A percentile compares a stretch with the other conserved stretches of the same genome.
Evolutionary conservation across 2,113 vertebrate genomes (phyloP).

Genomic region (Lutjanus erythropterus): DNA sequence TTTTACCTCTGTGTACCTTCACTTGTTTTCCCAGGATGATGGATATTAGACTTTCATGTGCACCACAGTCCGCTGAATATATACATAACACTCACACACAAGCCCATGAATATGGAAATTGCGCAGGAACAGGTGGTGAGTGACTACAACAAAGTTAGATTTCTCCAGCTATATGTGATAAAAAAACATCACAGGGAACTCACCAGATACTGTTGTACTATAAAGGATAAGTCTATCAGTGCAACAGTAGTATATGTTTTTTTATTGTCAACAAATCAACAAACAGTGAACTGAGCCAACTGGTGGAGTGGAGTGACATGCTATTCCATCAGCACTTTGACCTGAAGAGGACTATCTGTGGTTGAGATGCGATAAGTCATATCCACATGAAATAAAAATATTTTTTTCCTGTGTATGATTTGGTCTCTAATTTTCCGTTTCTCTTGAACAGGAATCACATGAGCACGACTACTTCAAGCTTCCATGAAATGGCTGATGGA

Average conservation of each 20-base stretch:
- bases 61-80: conserved; percentile 31
- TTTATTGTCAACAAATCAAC: background rate
- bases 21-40: conserved; percentile 44
- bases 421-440: too few species aligned
- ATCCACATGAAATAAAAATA: too few species aligned
- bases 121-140: conserved; percentile 32
- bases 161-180: conserved; percentile 7
- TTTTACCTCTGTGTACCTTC: background rate
- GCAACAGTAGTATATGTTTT: conserved; percentile 1
- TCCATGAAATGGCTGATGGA: too few species aligned
- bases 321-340: too few species aligned
- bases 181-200: conserved; percentile 7
- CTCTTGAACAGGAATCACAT: too few species aligned
- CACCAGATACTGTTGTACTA: background rate
- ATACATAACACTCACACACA: conserved; percentile 35
- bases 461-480: too few species aligned
- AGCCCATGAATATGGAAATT: conserved; percentile 39
- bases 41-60: conserved; percentile 50
- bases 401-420: too few species aligned
- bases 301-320: too few species aligned
- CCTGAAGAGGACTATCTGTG: too few species aligned
- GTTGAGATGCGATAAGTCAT: too few species aligned
- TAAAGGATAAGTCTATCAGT: background rate
- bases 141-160: conserved; percentile 17
- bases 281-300: background rate